Base-by-base conservation (phyloP, 2,888 invertebrate species). In the Ethmia dodecea region DNA sequence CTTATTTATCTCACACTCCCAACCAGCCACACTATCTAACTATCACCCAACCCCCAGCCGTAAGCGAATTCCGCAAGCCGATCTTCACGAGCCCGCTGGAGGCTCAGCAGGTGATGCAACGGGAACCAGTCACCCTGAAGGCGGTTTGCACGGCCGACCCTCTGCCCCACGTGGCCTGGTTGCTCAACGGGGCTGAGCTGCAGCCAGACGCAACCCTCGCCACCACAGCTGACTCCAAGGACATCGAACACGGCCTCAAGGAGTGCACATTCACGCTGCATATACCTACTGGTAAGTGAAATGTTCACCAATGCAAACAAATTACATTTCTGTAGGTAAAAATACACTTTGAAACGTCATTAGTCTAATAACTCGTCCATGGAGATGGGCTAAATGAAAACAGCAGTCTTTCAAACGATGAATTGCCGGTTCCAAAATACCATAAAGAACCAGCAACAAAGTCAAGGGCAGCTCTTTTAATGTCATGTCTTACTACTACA, bases 71-170 rank as follows among this genome's bases (percentile, higher is more conserved):
- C 40, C 89, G 94, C 33, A 91, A 92, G 55, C 95, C 96, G 0
- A 92, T 92, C 57, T 86, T 95, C 52, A 91, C 89, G 5, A 77
- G 87, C 33, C 91, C 91, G 0, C 71, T 95, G 8, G 78, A 88
- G 46, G 92, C 94, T 28, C 88, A 90, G 40, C 90, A 90, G n/a
- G 89, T 92, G 16, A 88, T 91, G 44, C 92, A 94, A 58, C 89
- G 91, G 24, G 89, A 91, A 28, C 88, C 90, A 0, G 91, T 91
- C 2, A 88, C 88, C 0, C 77, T 94, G 52, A 88, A 90, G 28
- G 92, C 94, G 0, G 89, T 93, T 11, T 91, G 97, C 53, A 92
- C 94, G 16, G 98, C 96, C 5, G 95, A 97, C 81, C 98, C 98
- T 1, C 87, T 91, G 43, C 98, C 98, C 0, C 93, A 95, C 49